These are phyloP conservation scores for Heptranchias perlo DNA, from an alignment of 2,113 vertebrate species.

Conservation along the genomic window DNA sequence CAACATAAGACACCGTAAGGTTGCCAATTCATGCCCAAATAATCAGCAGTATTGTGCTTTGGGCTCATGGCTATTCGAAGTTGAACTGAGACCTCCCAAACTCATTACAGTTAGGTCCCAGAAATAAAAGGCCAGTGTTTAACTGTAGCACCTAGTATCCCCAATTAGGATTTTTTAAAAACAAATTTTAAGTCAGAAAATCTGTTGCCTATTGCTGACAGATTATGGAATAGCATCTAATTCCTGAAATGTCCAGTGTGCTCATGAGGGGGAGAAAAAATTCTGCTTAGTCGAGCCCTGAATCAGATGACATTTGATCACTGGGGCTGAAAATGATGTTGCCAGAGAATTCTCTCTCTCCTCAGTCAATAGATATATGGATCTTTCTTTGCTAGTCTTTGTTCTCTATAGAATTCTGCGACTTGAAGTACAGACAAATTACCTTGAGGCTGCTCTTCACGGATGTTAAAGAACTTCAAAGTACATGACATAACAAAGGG, in stretches of 20 bases:
- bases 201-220: neutral
- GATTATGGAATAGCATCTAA: neutral
- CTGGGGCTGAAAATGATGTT: neutral
- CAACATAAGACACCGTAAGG: neutral
- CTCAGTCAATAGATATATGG: neutral
- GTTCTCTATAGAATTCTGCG: neutral
- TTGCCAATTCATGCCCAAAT: neutral
- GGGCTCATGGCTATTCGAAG: neutral
- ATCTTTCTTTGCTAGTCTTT: neutral
- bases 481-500: neutral
- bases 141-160: neutral
- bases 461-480: slow-evolving; percentile 8
- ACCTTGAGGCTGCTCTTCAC: neutral
- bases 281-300: neutral
- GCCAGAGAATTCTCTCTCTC: neutral
- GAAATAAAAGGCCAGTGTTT: neutral
- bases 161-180: neutral
- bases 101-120: neutral
- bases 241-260: neutral
- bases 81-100: neutral
- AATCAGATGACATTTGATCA: neutral
- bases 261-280: neutral
- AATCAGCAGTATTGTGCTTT: neutral
- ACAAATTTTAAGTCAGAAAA: neutral
- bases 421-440: neutral